Conservation (phyloP, 2,888 invertebrate species). For the Auanema sp. region DNA sequence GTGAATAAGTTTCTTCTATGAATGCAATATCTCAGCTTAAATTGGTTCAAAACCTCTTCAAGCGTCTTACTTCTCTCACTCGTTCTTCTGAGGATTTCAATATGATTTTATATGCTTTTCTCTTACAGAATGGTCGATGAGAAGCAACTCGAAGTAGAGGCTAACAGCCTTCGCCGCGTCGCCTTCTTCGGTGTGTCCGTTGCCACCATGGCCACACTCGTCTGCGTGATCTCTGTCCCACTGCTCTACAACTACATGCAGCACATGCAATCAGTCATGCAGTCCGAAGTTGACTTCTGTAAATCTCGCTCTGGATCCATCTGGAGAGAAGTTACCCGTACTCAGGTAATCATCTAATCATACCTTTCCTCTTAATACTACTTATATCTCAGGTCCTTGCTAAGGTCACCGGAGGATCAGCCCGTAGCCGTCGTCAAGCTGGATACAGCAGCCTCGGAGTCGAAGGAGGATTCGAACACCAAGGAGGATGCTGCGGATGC, state of each 20-base stretch:
- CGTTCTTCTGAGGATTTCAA: too few species aligned
- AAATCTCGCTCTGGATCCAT: conserved; percentile 54
- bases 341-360: conserved; percentile 27
- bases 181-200: conserved; percentile 57
- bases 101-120: too few species aligned
- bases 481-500: conserved; percentile 27
- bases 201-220: conserved; percentile 50
- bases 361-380: not conserved
- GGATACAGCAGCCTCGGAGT: conserved; percentile 41
- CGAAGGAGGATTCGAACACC: conserved; percentile 27
- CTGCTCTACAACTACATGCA: conserved; percentile 62
- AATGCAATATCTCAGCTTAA: too few species aligned
- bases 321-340: conserved; percentile 55
- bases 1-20: too few species aligned
- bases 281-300: conserved; percentile 56
- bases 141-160: conserved; percentile 51
- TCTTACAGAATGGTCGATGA: conserved; percentile 36
- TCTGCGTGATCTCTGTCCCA: conserved; percentile 54
- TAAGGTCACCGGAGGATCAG: conserved; percentile 43
- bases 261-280: conserved; percentile 57
- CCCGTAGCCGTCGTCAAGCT: conserved; percentile 43
- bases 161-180: conserved; percentile 47
- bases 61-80: too few species aligned
- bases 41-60: too few species aligned
- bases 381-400: conserved; percentile 32